Evolutionary conservation across 2,797 vertebrate genomes (phyloP).

Genomic region (Leptoclinus maculatus): DNA sequence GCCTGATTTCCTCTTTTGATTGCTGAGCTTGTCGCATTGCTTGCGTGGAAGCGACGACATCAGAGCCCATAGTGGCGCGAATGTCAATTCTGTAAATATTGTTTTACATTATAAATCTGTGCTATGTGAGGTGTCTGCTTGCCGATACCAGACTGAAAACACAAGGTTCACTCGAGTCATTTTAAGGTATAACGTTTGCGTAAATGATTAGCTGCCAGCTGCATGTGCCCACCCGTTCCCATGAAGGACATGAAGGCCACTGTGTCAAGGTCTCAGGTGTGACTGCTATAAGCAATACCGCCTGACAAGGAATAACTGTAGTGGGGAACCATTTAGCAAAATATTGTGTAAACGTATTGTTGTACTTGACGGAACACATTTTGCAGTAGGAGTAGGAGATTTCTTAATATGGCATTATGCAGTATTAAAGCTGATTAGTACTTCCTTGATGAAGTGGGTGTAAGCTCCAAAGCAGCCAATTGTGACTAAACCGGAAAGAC

Average conservation of each 20-base stretch:
- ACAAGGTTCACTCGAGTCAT: slow-evolving; percentile 10
- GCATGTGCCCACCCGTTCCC: no score
- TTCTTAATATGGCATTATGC: not conserved
- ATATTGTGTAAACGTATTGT: not conserved
- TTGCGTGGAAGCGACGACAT: not conserved
- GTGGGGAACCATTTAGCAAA: not conserved
- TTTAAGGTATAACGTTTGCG: slow-evolving; percentile 28
- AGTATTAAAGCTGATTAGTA: not conserved
- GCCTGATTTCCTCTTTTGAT: not conserved
- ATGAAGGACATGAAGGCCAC: slow-evolving; percentile 32
- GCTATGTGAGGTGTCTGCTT: not conserved
- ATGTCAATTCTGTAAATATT: slow-evolving; percentile 11
- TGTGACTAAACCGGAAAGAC: not conserved
- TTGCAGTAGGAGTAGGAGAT: not conserved
- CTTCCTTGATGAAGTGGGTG: not conserved
- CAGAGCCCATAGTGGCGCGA: not conserved
- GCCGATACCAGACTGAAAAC: slow-evolving; percentile 9
- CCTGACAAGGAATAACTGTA: not conserved
- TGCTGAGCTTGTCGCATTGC: not conserved
- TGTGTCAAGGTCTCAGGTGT: slow-evolving; percentile 25
- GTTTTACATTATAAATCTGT: slow-evolving; percentile 9
- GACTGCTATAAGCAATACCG: not conserved
- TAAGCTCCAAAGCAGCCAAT: not conserved
- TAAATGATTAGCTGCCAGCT: slow-evolving; percentile 32
- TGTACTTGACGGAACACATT: slow-evolving; percentile 1